phyloP scores from a whole-genome alignment of 2,888 invertebrate species.

The Minunthozetes semirufus region DNA sequence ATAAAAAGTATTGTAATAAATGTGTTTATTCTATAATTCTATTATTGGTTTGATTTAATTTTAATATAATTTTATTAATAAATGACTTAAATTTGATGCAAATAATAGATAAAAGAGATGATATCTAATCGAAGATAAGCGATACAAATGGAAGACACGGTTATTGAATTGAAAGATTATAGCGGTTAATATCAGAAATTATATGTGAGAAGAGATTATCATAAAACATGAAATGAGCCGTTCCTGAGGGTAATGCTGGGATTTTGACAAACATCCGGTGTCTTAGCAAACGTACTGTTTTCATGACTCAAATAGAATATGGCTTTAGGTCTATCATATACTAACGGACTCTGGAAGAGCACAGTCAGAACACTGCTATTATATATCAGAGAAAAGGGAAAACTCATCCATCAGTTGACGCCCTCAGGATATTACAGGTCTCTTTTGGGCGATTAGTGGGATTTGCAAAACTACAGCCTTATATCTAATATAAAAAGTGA shows the following conservation, averaged over 20 bases:
- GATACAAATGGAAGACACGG: neutral
- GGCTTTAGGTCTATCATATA: neutral
- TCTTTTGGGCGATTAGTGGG: conserved; percentile 25
- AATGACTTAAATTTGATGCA: neutral
- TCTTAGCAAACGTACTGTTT: conserved; percentile 8
- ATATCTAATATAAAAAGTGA: conserved; percentile 13
- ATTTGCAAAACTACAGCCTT: neutral
- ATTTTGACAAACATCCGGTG: conserved; percentile 21
- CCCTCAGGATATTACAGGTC: conserved; percentile 28
- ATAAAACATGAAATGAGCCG: neutral
- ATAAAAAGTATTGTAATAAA: too few relatives aligned
- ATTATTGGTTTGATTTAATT: too few relatives aligned
- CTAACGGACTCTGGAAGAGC: neutral
- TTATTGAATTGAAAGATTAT: too few relatives aligned
- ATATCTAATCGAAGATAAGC: neutral
- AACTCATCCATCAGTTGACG: conserved; percentile 25
- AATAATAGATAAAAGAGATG: neutral
- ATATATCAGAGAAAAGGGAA: neutral
- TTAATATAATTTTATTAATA: too few relatives aligned
- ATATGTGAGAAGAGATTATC: neutral
- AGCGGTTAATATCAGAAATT: neutral
- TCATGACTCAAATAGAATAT: neutral
- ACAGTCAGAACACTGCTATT: neutral
- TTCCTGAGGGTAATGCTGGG: conserved; percentile 9
- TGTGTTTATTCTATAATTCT: too few relatives aligned